phyloP scores from a whole-genome alignment of 2,113 vertebrate species.

The Lepidothrix coronata region DNA sequence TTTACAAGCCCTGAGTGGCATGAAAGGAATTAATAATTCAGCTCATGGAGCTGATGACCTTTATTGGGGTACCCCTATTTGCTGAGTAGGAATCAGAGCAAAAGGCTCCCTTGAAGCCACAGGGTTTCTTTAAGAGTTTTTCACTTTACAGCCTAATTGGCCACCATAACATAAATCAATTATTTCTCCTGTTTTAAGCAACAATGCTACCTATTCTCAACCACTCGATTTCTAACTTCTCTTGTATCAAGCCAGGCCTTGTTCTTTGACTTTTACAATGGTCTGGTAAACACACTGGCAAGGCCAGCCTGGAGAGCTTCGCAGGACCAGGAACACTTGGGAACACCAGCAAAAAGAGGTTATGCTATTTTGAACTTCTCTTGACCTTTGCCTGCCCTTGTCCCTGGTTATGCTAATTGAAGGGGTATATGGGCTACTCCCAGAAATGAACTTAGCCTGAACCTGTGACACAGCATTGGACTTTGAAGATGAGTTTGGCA shows the following conservation, averaged over 20 bases:
- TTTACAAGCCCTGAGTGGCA: constrained; percentile 82
- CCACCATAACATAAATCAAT: constrained; percentile 85
- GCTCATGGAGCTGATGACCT: constrained; percentile 75
- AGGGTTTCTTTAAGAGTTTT: constrained; percentile 72
- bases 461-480: constrained; percentile 87
- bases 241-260: constrained; percentile 75
- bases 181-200: constrained; percentile 82
- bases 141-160: constrained; percentile 90
- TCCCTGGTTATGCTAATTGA: constrained; percentile 73
- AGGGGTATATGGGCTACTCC: constrained; percentile 51
- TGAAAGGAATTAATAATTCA: constrained; percentile 84
- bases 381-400: constrained; percentile 82
- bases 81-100: constrained; percentile 69
- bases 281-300: constrained; percentile 60
- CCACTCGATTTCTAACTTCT: constrained; percentile 70
- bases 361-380: constrained; percentile 84
- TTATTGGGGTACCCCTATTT: constrained; percentile 74
- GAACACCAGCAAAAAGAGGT: constrained; percentile 72
- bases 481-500: constrained; percentile 40
- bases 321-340: constrained; percentile 66
- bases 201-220: constrained; percentile 87
- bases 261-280: constrained; percentile 81
- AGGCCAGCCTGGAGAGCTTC: constrained; percentile 56
- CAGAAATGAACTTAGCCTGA: constrained; percentile 93
- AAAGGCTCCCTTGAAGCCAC: constrained; percentile 69